Base-by-base conservation (phyloP, 2,888 invertebrate genomes). In the Parasteatoda lunata region DNA sequence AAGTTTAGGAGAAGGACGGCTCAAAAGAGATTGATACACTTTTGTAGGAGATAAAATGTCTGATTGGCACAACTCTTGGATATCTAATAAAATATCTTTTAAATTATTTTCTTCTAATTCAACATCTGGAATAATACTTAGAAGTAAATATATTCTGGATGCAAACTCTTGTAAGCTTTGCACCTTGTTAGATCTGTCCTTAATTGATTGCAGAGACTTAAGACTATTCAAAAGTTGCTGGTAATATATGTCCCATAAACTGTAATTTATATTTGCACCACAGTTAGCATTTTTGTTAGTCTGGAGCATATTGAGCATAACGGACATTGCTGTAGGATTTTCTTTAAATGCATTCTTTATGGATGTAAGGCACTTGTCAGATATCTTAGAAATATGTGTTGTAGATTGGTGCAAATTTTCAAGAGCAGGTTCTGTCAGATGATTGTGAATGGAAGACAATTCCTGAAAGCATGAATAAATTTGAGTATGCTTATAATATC, bases 141-240 rank as follows among this genome's bases (percentile, higher is more conserved):
- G 80, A 5, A 87, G 65, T 8, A 73, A 64, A 75, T 87, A 87
- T n/a, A 81, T 64, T 77, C 78, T 87, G 13, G 48, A 66, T 9
- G 51, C 2, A 0, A 66, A 13, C 5, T 73, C 69, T 73, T 59
- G 52, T 15, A 73, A 66, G 52, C 59, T 15, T 5, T n/a, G 13
- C 3, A 8, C 13, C 15, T 87, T 77, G 47, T 69, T 52, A n/a
- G 9, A 66, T 64, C 75, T 87, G 5, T 15, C 9, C 30, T 65
- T 77, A 3, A 11, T 45, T n/a, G 82, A 77, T 73, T 87, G 73
- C 1, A 82, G 11, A 48, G 73, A 52, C n/a, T 76, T 79, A 9
- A 85, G 51, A 66, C 45, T 72, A 47, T 64, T 69, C 13, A 87
- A 51, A 45, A 87, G 13, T 65, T 77, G 47, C 6, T 87, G 81